Percentiles rank a stretch among this genome's conserved stretches.
These are phyloP conservation scores for Merodon equestris DNA, from an alignment of 2,888 invertebrate species.

Conservation along the genomic window DNA sequence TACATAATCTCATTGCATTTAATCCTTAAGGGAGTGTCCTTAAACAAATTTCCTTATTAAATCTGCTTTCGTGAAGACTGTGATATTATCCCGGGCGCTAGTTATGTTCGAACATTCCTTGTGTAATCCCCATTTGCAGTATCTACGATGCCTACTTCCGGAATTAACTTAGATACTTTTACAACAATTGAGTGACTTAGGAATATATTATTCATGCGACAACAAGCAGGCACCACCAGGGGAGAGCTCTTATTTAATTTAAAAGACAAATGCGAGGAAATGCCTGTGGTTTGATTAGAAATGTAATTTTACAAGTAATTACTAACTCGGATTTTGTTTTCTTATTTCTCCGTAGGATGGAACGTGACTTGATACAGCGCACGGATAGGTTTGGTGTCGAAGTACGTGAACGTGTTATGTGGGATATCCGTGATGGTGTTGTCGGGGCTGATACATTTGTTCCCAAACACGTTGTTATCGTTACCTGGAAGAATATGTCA, in stretches of 20 bases:
- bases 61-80: too few species aligned
- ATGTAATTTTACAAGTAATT: constrained; percentile 1
- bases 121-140: too few species aligned
- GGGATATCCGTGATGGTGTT: constrained; percentile 94
- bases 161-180: too few species aligned
- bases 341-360: constrained; percentile 79
- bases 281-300: constrained; percentile 13
- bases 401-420: constrained; percentile 89
- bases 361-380: constrained; percentile 85
- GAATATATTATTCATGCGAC: constrained; percentile 39
- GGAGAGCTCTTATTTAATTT: background rate
- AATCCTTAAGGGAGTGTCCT: background rate
- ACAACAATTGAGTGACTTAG: constrained; percentile 56
- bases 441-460: constrained; percentile 94
- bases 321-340: too few species aligned
- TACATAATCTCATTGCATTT: too few species aligned
- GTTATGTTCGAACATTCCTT: too few species aligned
- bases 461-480: constrained; percentile 93
- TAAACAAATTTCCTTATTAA: too few species aligned
- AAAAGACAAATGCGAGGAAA: background rate
- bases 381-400: constrained; percentile 92
- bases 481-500: constrained; percentile 98
- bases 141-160: too few species aligned
- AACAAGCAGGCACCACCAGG: background rate
- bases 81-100: too few species aligned